phyloP scores from a whole-genome alignment of 2,888 invertebrate species.

The Nymphalis urticae region DNA sequence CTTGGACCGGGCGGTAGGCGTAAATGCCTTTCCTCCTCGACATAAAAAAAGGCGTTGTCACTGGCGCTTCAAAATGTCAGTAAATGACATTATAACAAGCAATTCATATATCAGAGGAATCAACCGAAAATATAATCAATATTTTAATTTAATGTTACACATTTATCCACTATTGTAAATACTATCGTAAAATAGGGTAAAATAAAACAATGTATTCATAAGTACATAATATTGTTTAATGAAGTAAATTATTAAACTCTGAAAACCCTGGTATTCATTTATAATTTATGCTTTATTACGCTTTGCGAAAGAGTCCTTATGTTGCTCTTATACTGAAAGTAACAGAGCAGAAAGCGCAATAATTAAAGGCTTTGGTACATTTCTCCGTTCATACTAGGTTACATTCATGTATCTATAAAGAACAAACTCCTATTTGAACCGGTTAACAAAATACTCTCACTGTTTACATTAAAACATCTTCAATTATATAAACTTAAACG shows the following conservation, averaged over 20 bases:
- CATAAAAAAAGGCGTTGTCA: too few species aligned
- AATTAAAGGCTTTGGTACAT: not conserved
- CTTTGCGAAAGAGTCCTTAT: not conserved
- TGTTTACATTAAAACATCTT: not conserved
- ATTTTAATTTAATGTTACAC: too few species aligned
- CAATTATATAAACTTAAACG: not conserved
- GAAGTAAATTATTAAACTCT: slow-evolving; percentile 40
- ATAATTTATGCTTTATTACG: slow-evolving; percentile 6
- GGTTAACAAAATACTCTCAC: not conserved
- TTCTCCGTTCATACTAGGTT: not conserved
- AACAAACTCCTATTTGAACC: not conserved
- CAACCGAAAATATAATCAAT: too few species aligned
- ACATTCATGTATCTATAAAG: not conserved
- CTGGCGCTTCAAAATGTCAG: too few species aligned
- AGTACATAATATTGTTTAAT: slow-evolving; percentile 39
- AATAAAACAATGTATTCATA: slow-evolving; percentile 30
- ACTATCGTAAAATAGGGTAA: not conserved
- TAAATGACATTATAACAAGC: too few species aligned
- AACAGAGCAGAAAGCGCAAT: slow-evolving; percentile 6
- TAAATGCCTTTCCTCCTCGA: too few species aligned
- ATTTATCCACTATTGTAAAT: too few species aligned
- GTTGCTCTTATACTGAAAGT: not conserved
- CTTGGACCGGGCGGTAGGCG: too few species aligned
- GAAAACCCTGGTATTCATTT: slow-evolving; percentile 43
- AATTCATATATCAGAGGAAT: too few species aligned